Evolutionary conservation across 2,113 vertebrate species (phyloP), one percentile per base, ranked within the genome.

Genomic region (Peromyscus polionotus): DNA sequence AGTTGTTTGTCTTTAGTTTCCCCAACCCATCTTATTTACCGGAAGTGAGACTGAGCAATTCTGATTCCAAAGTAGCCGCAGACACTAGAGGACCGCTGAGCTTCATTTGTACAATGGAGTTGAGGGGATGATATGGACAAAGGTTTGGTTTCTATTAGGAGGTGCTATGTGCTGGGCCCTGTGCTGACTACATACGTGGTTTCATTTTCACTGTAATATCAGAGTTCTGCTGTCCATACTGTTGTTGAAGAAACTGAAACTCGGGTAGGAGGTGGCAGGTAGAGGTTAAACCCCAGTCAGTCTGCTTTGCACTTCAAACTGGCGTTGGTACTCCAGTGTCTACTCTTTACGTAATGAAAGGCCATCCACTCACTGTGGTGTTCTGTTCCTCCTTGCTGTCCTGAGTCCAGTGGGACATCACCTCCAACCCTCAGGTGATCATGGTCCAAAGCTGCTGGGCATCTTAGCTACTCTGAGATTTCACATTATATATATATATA

Each of bases 391-490:
- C 19, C 28, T 24, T 7, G 36, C 0, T 6, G 3, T 70, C 45
- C 73, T 33, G 54, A 70, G 26, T 86, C 24, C 7, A 75, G 11
- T 73, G 10, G n/a, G 33, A 12, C 13, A 7, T 24, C 86, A 2
- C 36, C 16, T 33, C 2, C 17, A 57, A 7, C 36, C 7, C 39
- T 63, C 67, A 28, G 57, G 67, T 63, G 39, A 39, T 39, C n/a
- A 80, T 9, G 57, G 16, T 65, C 61, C 67, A 61, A 75, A 57
- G 39, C 4, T 26, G 7, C 45, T 26, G 42, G 88, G 14, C 3
- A 57, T 90, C 65, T 93, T 81, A 94, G 63, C 11, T 63, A 92
- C 45, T 77, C 76, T 16, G 8, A 87, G 59, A 79, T 42, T 75
- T 54, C 28, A 33, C 2, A n/a, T n/a, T 72, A 72, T 5, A 19